Base-by-base conservation (phyloP, 2,888 invertebrate genomes). In the Pinctada fucata region DNA sequence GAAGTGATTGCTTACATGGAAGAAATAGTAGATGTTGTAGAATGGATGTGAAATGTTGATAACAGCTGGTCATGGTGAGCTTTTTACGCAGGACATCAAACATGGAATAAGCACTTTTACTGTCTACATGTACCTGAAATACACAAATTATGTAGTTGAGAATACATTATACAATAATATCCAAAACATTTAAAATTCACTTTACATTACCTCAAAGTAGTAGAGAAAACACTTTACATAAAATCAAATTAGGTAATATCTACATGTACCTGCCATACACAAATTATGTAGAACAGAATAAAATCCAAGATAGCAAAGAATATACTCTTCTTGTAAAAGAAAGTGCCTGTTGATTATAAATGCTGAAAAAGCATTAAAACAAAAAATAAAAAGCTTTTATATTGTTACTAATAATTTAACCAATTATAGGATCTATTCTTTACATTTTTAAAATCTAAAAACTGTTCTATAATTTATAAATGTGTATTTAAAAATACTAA, bases 41-140 rank as follows among this genome's bases (percentile, higher is more conserved):
- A 84, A 99, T 93, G 0, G 98, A 98, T 82, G 98, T 93, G 82
- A 99, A 94, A 93, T 99, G 98, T 1, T 97, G 97, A 93, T 98
- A 98, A 2, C 98, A 98, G 45, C 97, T 95, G 0, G 98, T 97
- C 92, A 97, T 97, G 90, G 96, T 96, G 78, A 99, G 94, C 93
- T 97, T 98, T 87, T 96, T 94, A 85, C 97, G 94, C 84, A 98
- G 92, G 84, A 97, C 93, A 90, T 98, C 97, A 91, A 98, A 97
- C 97, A 98, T 98, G 72, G 95, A 95, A 0, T 96, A 95, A 1
- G 98, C 97, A 92, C 97, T 98, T 93, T 97, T 97, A 0, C 97
- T 97, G 92, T 98, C 98, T 72, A 98, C 95, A 92, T 98, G 97
- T 86, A 97, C 96, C 94, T 94, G 86, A 8, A 87, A 87, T 73